Percentiles rank a stretch among this genome's conserved stretches.
Evolutionary conservation across 1,140 invertebrate genomes (phyloP).

Genomic region (Atopsyche davidsoni): DNA sequence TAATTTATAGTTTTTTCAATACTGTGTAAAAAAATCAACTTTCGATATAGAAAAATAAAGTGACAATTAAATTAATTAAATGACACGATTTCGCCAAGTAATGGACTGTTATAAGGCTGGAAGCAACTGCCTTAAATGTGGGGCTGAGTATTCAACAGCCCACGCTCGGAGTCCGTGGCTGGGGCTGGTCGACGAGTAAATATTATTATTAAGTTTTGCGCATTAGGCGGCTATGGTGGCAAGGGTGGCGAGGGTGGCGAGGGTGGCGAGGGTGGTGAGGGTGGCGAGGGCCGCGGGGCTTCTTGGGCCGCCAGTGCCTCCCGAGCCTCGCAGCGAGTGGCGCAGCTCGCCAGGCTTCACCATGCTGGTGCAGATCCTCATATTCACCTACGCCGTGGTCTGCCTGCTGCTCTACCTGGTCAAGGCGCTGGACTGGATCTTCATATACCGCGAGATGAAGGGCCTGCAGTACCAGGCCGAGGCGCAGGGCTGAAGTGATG

Average conservation of each 20-base stretch:
- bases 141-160: not conserved
- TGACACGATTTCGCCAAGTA: not conserved
- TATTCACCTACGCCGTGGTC: conserved; percentile 46
- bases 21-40: not conserved
- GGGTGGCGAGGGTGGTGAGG: too few species aligned
- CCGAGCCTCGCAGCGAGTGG: too few species aligned
- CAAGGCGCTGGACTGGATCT: conserved; percentile 41
- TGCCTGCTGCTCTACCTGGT: conserved; percentile 45
- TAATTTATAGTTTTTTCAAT: not conserved
- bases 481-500: too few species aligned
- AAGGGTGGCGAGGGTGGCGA: too few species aligned
- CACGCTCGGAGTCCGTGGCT: not conserved
- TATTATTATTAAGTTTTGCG: conserved; percentile 26
- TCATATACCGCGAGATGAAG: conserved; percentile 24
- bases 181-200: conserved; percentile 1
- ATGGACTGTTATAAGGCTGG: not conserved
- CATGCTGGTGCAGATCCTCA: conserved; percentile 47
- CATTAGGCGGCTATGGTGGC: too few species aligned
- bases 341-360: conserved; percentile 23
- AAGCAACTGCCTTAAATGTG: not conserved
- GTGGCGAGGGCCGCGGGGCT: too few species aligned
- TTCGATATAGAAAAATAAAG: not conserved
- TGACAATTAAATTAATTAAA: not conserved
- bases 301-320: too few species aligned
- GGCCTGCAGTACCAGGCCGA: not conserved